Conservation (phyloP, 2,113 vertebrate genomes). For the Podarcis raffonei region DNA sequence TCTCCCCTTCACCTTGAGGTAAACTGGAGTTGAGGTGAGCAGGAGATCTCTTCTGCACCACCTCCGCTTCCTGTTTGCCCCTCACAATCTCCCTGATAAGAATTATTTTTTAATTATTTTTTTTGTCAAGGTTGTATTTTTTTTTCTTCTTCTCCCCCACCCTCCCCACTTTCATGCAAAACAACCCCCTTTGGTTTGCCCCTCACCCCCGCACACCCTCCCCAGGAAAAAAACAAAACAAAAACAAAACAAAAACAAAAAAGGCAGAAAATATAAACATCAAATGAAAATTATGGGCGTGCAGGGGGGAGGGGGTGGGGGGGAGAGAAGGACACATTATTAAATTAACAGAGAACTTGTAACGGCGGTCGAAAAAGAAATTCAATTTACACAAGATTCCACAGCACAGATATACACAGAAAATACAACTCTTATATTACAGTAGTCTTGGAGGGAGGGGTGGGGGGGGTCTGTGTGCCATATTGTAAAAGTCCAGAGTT, state of each 20-base stretch:
- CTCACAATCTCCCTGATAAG: slow-evolving; percentile 38
- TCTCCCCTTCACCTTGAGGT: slow-evolving; percentile 20
- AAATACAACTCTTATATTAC: slow-evolving; percentile 34
- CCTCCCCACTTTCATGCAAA: slow-evolving; percentile 21
- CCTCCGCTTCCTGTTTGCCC: slow-evolving; percentile 24
- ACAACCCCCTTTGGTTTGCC: slow-evolving; percentile 33
- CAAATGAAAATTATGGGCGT: slow-evolving; percentile 32
- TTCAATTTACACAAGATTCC: slow-evolving; percentile 46
- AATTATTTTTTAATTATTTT: background rate
- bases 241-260: background rate
- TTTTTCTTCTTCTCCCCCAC: background rate
- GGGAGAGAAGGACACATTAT: slow-evolving; percentile 22
- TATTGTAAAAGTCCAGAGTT: slow-evolving; percentile 30
- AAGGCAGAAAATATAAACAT: slow-evolving; percentile 39
- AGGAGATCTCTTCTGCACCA: background rate
- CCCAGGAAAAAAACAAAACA: background rate
- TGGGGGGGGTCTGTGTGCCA: slow-evolving; percentile 25
- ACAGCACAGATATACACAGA: slow-evolving; percentile 39
- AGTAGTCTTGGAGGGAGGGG: background rate
- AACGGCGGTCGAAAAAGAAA: slow-evolving; percentile 35
- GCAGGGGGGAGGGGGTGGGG: slow-evolving; percentile 11
- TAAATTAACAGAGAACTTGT: slow-evolving; percentile 44
- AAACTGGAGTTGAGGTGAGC: slow-evolving; percentile 10
- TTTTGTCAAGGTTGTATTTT: slow-evolving; percentile 15
- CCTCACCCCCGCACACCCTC: slow-evolving; percentile 21